These are phyloP conservation scores for Danio jaintianensis DNA, from an alignment of 2,797 vertebrate genomes.

Conservation along the genomic window DNA sequence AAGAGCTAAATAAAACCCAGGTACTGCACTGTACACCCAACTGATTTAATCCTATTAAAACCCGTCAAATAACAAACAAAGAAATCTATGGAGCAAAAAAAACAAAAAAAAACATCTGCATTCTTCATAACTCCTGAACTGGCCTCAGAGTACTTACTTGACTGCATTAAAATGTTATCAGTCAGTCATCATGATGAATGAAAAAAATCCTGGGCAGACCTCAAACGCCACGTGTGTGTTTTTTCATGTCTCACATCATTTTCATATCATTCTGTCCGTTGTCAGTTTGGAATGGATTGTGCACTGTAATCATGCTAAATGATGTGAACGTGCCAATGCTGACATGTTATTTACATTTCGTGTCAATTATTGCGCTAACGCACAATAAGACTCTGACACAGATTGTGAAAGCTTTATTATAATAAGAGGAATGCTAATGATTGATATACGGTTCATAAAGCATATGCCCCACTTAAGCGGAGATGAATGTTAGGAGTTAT, in stretches of 20 bases:
- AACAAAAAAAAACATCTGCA: neutral
- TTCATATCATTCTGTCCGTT: slow-evolving; percentile 3
- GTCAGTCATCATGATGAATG: slow-evolving; percentile 25
- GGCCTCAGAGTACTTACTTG: slow-evolving; percentile 6
- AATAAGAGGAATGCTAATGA: slow-evolving; percentile 16
- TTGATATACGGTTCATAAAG: slow-evolving; percentile 23
- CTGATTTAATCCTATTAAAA: slow-evolving; percentile 80
- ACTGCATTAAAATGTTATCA: slow-evolving; percentile 34
- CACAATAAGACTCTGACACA: slow-evolving; percentile 1
- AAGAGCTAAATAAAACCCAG: slow-evolving; percentile 56
- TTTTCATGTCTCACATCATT: slow-evolving; percentile 28
- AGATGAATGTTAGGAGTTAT: neutral
- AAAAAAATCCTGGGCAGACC: slow-evolving; percentile 24
- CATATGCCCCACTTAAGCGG: neutral
- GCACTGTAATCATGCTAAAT: slow-evolving; percentile 14
- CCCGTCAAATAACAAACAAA: slow-evolving; percentile 74
- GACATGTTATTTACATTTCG: slow-evolving; percentile 29
- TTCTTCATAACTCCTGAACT: slow-evolving; percentile 3
- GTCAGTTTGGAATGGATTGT: neutral
- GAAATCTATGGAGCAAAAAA: neutral
- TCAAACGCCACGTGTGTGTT: slow-evolving; percentile 17
- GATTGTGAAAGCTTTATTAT: neutral
- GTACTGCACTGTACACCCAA: slow-evolving; percentile 46
- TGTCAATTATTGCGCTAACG: slow-evolving; percentile 16
- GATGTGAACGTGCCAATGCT: neutral